phyloP scores from a whole-genome alignment of 2,113 vertebrate genomes.

The Tyto alba region DNA sequence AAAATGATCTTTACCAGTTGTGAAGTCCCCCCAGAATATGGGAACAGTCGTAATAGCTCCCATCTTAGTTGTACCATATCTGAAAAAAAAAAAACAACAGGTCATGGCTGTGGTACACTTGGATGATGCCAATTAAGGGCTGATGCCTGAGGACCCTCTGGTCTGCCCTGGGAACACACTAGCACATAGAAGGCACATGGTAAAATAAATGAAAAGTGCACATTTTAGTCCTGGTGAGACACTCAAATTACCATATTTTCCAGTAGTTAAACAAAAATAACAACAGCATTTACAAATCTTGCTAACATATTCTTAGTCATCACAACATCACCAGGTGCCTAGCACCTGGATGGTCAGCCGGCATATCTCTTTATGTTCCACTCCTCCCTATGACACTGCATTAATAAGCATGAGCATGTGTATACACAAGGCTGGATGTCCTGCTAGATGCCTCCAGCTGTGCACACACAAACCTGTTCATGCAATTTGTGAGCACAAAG shows the following conservation, averaged over 20 bases:
- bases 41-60: not conserved
- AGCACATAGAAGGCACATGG: not conserved
- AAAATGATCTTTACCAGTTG: not conserved
- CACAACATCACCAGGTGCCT: not conserved
- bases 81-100: not conserved
- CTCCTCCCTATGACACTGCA: not conserved
- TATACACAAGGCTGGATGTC: not conserved
- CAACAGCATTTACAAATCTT: not conserved
- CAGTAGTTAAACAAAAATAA: not conserved
- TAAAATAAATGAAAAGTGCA: constrained; percentile 24
- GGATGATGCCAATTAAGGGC: not conserved
- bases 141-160: not conserved
- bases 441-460: constrained; percentile 11
- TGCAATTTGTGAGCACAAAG: constrained; percentile 21
- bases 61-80: not conserved
- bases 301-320: not conserved
- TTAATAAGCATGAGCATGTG: not conserved
- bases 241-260: not conserved
- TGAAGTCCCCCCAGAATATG: not conserved
- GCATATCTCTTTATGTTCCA: constrained; percentile 33
- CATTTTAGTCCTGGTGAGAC: not conserved
- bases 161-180: not conserved
- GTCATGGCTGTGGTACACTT: not conserved
- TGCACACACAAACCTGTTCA: constrained; percentile 11
- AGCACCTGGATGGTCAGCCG: not conserved